Conservation (phyloP, 2,888 invertebrate species). For the Drosophila subsilvestris region DNA sequence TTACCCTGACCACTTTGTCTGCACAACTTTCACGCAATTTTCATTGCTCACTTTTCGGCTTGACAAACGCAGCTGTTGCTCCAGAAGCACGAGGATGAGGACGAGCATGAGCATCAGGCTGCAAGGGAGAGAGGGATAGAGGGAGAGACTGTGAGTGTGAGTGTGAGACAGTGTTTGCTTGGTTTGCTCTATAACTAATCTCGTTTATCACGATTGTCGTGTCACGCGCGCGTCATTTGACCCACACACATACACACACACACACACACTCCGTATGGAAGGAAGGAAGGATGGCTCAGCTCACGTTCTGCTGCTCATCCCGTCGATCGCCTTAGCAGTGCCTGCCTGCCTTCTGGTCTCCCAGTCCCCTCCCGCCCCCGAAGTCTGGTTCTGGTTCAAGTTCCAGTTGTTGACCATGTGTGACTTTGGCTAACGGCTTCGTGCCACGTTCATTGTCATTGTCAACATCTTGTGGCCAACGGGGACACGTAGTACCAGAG, state of each 20-base stretch:
- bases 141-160: constrained; percentile 1
- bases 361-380: too few species aligned
- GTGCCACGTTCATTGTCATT: constrained; percentile 75
- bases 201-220: constrained; percentile 70
- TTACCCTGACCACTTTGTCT: constrained; percentile 27
- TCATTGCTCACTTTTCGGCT: constrained; percentile 68
- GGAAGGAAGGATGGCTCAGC: neutral
- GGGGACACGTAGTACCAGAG: constrained; percentile 55
- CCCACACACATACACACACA: constrained; percentile 47
- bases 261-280: neutral
- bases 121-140: neutral
- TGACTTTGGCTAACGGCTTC: constrained; percentile 30
- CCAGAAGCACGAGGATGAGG: constrained; percentile 12
- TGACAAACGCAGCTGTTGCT: constrained; percentile 64
- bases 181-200: constrained; percentile 63
- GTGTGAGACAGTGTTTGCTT: constrained; percentile 35
- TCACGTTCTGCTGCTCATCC: neutral
- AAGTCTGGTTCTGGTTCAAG: constrained; percentile 11
- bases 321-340: neutral
- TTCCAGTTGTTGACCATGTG: constrained; percentile 57
- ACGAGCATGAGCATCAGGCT: neutral
- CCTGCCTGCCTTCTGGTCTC: neutral
- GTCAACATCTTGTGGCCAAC: constrained; percentile 74
- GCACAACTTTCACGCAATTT: constrained; percentile 61
- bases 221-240: constrained; percentile 74